Base-by-base conservation (phyloP, 2,888 invertebrate genomes). In the Marasmarcha lunaedactyla region DNA sequence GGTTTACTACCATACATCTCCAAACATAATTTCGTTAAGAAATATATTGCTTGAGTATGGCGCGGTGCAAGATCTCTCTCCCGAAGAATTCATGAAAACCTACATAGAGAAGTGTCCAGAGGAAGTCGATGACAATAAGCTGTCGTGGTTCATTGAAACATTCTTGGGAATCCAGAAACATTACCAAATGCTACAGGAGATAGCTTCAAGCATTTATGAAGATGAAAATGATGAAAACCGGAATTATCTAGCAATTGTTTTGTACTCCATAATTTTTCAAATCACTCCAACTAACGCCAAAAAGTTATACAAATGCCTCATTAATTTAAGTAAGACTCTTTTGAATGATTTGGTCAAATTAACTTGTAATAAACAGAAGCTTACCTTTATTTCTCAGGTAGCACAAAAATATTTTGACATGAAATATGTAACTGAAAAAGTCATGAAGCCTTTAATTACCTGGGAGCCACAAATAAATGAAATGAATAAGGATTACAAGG, bases 331-430 rank as follows among this genome's bases (percentile, higher is more conserved):
- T 51, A 79, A 72, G 42, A 36, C 55, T n/a, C 49, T 83, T 33
- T 47, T 81, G 9, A 49, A 54, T 36, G 57, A 54, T 2, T 67
- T 86, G 30, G 62, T 84, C 12, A 63, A 63, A 36, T 84, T 73
- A 53, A 62, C 87, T 36, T 63, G 67, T 25, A 70, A 72, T 39
- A 74, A 84, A 49, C 76, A 84, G 51, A 69, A 74, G 38, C 56
- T 86, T 36, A 57, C 71, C 27, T 66, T 61, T 30, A 67, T 85
- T 44, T 71, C 85, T 10, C 70, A 81, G 60, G 60, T 74, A 42
- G 85, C 83, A 20, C 76, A 83, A 49, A 48, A 55, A 33, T 54
- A 66, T 48, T 88, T 85, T 49, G 87, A 86, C 42, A 74, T 76
- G 33, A 68, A 61, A 20, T 87, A 76, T 48, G 71, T 85, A 14